phyloP scores from a whole-genome alignment of 2,113 vertebrate genomes.

The Nerophis ophidion region DNA sequence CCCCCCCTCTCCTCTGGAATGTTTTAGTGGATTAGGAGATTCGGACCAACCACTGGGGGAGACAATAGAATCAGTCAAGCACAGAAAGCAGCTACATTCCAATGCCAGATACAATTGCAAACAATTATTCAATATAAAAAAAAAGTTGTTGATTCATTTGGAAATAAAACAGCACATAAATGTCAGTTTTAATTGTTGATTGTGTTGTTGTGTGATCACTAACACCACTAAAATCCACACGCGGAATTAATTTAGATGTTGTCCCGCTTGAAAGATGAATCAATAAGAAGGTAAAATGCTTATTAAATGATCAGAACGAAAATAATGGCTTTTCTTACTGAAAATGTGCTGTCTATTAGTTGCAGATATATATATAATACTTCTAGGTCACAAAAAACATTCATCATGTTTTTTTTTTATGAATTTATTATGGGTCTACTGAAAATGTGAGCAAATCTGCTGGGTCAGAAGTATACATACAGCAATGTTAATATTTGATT shows the following conservation, averaged over 20 bases:
- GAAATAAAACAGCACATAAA: neutral
- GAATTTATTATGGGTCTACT: too few relatives aligned
- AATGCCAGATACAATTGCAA: slow-evolving; percentile 3
- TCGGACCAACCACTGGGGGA: slow-evolving; percentile 40
- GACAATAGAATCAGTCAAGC: slow-evolving; percentile 40
- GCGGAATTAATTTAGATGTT: neutral
- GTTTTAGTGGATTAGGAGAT: slow-evolving; percentile 36
- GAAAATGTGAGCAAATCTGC: too few relatives aligned
- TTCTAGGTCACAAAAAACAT: too few relatives aligned
- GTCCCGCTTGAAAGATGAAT: neutral
- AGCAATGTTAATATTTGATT: too few relatives aligned
- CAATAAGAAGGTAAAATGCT: neutral
- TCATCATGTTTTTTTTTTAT: too few relatives aligned
- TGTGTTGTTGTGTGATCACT: too few relatives aligned
- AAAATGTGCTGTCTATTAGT: too few relatives aligned
- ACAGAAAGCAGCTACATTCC: slow-evolving; percentile 45
- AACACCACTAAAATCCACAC: too few relatives aligned
- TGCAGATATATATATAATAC: too few relatives aligned
- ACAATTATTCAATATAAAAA: neutral
- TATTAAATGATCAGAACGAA: neutral
- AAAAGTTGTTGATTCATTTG: neutral
- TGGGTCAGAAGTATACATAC: too few relatives aligned
- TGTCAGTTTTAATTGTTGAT: neutral
- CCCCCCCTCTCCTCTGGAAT: slow-evolving; percentile 32
- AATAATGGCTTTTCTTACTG: too few relatives aligned